Conservation (phyloP, 2,888 invertebrate species). For the Pocota personata region DNA sequence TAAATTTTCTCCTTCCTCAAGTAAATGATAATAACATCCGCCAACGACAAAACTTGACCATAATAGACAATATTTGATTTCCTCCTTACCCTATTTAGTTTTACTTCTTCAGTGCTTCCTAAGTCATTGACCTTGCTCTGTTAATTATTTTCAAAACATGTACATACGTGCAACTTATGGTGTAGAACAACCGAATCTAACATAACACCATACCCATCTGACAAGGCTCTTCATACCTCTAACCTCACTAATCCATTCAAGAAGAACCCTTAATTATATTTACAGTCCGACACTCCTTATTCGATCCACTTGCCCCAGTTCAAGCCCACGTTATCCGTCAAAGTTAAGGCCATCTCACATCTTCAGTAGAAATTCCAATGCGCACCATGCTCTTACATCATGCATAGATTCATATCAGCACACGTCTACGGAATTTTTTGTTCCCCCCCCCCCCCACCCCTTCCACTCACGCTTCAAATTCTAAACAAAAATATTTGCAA, state of each 20-base stretch:
- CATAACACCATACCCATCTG: too few relatives aligned
- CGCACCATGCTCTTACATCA: neutral
- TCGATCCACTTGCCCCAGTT: conserved; percentile 16
- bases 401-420: neutral
- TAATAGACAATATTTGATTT: neutral
- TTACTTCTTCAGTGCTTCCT: neutral
- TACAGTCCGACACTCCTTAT: neutral
- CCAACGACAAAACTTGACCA: neutral
- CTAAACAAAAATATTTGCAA: conserved; percentile 25
- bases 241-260: neutral
- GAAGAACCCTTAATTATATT: neutral
- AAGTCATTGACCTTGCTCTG: neutral
- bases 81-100: neutral
- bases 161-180: neutral
- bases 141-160: neutral
- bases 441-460: neutral
- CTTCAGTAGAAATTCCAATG: neutral
- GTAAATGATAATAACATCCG: too few relatives aligned
- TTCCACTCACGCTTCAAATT: neutral
- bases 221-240: neutral
- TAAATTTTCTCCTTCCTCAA: too few relatives aligned
- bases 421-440: neutral
- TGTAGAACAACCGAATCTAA: neutral
- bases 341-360: neutral
- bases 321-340: conserved; percentile 5